Evolutionary conservation across 2,888 invertebrate genomes (phyloP).

Genomic region (Tiliacea aurago): DNA sequence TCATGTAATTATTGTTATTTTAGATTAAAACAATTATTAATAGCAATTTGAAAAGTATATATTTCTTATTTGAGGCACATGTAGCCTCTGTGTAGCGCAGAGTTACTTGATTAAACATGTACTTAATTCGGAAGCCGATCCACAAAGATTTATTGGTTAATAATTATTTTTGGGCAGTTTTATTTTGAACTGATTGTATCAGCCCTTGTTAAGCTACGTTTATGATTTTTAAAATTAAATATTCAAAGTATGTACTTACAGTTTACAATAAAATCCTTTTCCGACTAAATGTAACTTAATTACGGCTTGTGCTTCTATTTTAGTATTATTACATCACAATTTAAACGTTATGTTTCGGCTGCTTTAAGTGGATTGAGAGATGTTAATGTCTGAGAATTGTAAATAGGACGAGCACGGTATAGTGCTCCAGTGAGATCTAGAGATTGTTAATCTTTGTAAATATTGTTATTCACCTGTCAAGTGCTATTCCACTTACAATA

Average conservation of each 20-base stretch:
- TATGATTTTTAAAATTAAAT: conserved; percentile 12
- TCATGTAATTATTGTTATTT: conserved; percentile 73
- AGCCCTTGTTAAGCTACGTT: not conserved
- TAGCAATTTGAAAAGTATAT: conserved; percentile 43
- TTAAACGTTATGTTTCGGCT: conserved; percentile 42
- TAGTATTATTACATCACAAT: conserved; percentile 61
- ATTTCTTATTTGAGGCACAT: conserved; percentile 40
- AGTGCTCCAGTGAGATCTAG: conserved; percentile 75
- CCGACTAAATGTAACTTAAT: conserved; percentile 28
- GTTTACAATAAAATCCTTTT: conserved; percentile 24
- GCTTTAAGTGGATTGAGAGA: conserved; percentile 58
- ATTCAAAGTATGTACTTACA: conserved; percentile 40
- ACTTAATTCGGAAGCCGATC: conserved; percentile 55
- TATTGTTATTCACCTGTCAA: conserved; percentile 85
- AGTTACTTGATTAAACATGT: conserved; percentile 65
- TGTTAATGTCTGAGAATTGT: conserved; percentile 63
- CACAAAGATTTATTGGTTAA: conserved; percentile 10
- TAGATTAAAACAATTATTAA: conserved; percentile 62
- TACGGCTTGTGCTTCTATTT: conserved; percentile 43
- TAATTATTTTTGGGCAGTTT: conserved; percentile 22
- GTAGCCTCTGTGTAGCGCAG: conserved; percentile 39
- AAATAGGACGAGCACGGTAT: conserved; percentile 59
- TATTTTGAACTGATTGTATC: conserved; percentile 33
- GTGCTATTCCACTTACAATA: conserved; percentile 79
- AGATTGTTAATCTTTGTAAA: conserved; percentile 86